A percentile compares a stretch with the other conserved stretches of the same genome.
Conservation (phyloP, 2,888 invertebrate genomes). For the Meliscaeva auricollis region DNA sequence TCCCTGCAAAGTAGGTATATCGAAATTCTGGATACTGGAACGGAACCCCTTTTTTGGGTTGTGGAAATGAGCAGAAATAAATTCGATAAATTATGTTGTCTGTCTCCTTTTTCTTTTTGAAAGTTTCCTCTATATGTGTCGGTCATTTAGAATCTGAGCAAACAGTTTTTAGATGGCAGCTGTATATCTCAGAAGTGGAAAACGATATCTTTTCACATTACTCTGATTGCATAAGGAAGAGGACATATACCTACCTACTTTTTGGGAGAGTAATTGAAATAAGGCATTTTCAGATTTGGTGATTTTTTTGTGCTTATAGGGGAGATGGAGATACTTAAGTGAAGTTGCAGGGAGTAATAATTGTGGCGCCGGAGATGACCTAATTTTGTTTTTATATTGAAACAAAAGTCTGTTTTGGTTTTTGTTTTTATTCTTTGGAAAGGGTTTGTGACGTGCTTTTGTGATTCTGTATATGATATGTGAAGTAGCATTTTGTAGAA, state of each 20-base stretch:
- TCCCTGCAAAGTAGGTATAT: constrained; percentile 11
- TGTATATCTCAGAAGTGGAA: constrained; percentile 50
- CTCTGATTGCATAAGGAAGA: constrained; percentile 55
- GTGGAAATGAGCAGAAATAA: constrained; percentile 20
- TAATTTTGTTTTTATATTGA: neutral
- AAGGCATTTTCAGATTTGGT: constrained; percentile 35
- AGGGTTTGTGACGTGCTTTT: neutral
- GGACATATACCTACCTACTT: constrained; percentile 15
- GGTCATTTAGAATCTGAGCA: constrained; percentile 44
- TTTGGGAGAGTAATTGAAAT: constrained; percentile 68
- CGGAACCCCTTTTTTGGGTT: constrained; percentile 39
- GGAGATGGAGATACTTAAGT: neutral
- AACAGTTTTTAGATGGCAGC: constrained; percentile 36
- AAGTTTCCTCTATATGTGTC: constrained; percentile 29
- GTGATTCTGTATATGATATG: too few relatives aligned
- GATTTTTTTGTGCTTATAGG: neutral
- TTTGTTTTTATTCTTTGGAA: neutral
- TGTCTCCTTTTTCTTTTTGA: neutral
- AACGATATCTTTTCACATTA: constrained; percentile 62
- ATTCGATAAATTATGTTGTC: constrained; percentile 51
- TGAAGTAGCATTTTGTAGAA: too few relatives aligned
- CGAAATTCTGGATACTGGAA: neutral
- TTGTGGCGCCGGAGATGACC: constrained; percentile 57
- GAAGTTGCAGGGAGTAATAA: constrained; percentile 2
- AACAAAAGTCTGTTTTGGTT: neutral